Evolutionary conservation across 53 echinoderm and acorn worm species (phyloP), one percentile per base, ranked within the genome.

Genomic region (Paelopatides confundens): DNA sequence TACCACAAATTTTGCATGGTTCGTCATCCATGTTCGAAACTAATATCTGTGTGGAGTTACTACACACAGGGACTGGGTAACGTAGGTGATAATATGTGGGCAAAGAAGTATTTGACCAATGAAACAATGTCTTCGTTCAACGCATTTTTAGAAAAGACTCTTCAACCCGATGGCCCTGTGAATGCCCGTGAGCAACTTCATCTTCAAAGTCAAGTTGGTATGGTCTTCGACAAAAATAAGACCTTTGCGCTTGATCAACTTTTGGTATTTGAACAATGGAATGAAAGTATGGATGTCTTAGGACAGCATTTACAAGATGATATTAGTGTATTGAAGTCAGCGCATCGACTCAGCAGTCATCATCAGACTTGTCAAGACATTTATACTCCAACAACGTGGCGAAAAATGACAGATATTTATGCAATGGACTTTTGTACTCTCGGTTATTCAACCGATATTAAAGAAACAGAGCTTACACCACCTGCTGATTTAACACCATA

Each of bases 351-450:
- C 10, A 24, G 23, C 6, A 30, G 50, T 50, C 53, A 18, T 17
- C 51, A 78, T 27, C 30, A 52, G 27, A 52, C 33, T 11, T 79
- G 79, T 31, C 29, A 53, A 2, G 79, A 79, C 18, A 30, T 79
- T 7, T 79, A 79, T 32, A 79, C 79, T 0, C 29, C 29, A 27
- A 21, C 17, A 10, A 34, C 79, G 4, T 79, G 79, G 79, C 15
- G 28, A 31, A 79, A 53, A 53, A 79, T 79, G 79, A 79, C 79
- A n/a, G 50, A 79, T 24, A 79, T 79, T 27, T 79, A 79, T 46
- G 51, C 79, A 12, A 1, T 79, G 32, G 79, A 79, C 33, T 79
- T 79, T 53, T 79, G 79, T 30, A 48, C 48, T 32, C 54, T 79
- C 2, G 79, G 79, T 3, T 79, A 79, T 18, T 79, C 79, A 21